Evolutionary conservation across 2,888 invertebrate species (phyloP).

Genomic region (Dugesia japonica): DNA sequence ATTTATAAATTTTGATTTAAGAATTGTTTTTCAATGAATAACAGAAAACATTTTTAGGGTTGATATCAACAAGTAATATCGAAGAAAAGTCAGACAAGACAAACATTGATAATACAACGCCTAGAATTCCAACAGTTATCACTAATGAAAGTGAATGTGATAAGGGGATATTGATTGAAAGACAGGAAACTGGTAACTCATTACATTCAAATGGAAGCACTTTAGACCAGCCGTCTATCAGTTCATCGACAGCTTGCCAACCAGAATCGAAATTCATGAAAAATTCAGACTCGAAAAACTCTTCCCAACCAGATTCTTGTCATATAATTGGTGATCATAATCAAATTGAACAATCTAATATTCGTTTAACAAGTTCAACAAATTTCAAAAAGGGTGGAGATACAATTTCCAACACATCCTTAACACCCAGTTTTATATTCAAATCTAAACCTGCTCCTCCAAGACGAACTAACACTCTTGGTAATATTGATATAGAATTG

Average conservation of each 20-base stretch:
- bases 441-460: neutral
- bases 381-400: slow-evolving; percentile 6
- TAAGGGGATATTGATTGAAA: neutral
- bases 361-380: neutral
- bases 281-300: neutral
- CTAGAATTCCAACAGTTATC: neutral
- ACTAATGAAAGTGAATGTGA: neutral
- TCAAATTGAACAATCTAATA: neutral
- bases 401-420: neutral
- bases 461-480: neutral
- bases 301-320: neutral
- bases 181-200: slow-evolving; percentile 2
- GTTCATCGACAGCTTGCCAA: slow-evolving; percentile 2
- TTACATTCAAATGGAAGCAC: neutral
- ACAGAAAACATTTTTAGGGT: no score
- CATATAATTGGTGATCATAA: neutral
- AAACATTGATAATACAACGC: slow-evolving; percentile 3
- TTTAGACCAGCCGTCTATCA: neutral
- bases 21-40: no score
- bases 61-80: neutral
- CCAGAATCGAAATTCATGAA: neutral
- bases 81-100: neutral
- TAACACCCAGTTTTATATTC: neutral
- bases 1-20: no score
- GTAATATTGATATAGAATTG: neutral